phyloP scores from a whole-genome alignment of 2,113 vertebrate genomes.

The Phalacrocorax carbo region DNA sequence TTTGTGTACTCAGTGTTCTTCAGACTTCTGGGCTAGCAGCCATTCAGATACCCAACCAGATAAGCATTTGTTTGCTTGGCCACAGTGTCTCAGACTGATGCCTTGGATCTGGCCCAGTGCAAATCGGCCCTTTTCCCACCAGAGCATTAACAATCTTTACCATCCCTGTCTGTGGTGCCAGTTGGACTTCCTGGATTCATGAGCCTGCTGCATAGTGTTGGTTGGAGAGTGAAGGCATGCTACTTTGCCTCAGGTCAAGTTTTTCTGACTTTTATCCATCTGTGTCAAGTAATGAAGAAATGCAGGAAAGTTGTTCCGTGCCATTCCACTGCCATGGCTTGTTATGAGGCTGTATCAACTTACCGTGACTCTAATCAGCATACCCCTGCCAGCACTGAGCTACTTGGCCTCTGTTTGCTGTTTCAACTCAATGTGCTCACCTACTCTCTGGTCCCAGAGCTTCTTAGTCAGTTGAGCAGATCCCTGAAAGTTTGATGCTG shows the following conservation, averaged over 20 bases:
- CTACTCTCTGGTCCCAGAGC: neutral
- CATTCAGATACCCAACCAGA: constrained; percentile 14
- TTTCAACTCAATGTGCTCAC: neutral
- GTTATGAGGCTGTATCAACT: neutral
- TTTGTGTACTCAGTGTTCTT: neutral
- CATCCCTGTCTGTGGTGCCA: neutral
- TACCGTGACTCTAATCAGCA: neutral
- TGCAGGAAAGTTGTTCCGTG: neutral
- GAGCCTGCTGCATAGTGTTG: neutral
- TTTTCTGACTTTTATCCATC: neutral
- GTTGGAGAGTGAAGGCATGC: neutral
- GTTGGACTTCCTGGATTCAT: neutral
- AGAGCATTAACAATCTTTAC: neutral
- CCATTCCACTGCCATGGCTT: rapidly evolving
- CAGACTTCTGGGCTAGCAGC: constrained; percentile 32
- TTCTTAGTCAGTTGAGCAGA: neutral
- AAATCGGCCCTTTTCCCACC: neutral
- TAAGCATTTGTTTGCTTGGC: constrained; percentile 12
- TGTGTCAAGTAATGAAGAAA: neutral
- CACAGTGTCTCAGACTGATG: neutral
- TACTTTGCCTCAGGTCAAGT: neutral
- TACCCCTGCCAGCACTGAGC: neutral
- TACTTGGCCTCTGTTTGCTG: neutral
- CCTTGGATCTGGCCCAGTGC: constrained; percentile 1
- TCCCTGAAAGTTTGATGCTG: neutral